A percentile compares a stretch with the other conserved stretches of the same genome.
Evolutionary conservation across 37 sponge, comb jelly and placozoan species (phyloP).

Genomic region (Bolinopsis microptera): DNA sequence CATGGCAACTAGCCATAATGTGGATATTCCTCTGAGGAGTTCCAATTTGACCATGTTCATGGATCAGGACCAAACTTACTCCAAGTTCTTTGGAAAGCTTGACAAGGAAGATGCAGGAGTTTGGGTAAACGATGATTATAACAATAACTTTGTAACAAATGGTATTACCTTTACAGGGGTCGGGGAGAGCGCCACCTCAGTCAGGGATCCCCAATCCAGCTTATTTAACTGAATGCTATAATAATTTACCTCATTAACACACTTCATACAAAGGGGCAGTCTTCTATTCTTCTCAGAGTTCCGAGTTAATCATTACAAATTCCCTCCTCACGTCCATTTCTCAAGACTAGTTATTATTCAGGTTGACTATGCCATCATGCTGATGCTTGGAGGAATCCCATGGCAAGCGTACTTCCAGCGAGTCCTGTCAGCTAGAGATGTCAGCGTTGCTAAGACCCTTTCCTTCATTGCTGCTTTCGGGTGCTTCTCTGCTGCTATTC

Average conservation of each 20-base stretch:
- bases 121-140: constrained; percentile 5
- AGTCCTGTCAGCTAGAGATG: constrained; percentile 32
- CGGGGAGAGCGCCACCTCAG: too few species aligned
- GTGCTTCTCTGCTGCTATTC: constrained; percentile 53
- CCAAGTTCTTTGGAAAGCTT: constrained; percentile 39
- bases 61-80: neutral
- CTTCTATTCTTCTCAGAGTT: too few species aligned
- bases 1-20: neutral
- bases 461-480: constrained; percentile 46
- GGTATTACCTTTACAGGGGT: neutral
- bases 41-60: neutral
- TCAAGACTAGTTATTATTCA: too few species aligned
- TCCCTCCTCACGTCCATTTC: too few species aligned
- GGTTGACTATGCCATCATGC: constrained; percentile 64
- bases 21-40: neutral
- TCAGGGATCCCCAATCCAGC: neutral
- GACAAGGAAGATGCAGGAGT: neutral
- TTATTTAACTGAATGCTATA: too few species aligned
- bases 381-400: constrained; percentile 58
- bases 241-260: too few species aligned
- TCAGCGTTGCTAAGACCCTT: constrained; percentile 26
- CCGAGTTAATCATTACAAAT: too few species aligned
- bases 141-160: neutral
- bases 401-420: constrained; percentile 64
- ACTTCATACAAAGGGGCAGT: too few species aligned